Evolutionary conservation across 2,888 invertebrate genomes (phyloP), one percentile per base, ranked within the genome.

Genomic region (Oligia fasciuncula): DNA sequence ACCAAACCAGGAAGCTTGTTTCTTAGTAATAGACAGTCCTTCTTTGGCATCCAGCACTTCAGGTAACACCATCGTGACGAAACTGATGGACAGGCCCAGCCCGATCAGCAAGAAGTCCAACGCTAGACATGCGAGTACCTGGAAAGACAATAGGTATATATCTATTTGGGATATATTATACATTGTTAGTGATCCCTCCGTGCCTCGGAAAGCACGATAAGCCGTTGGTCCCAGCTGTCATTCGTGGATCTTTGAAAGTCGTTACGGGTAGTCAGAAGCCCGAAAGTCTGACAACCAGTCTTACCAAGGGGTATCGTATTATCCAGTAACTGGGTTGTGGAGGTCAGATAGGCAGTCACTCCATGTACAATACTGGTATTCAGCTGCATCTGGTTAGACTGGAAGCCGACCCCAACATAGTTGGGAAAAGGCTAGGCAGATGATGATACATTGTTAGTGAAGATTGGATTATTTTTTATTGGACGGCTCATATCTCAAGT

Each of bases 1-100:
- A 97, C 97, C 97, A 87, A 97, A 97, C 97, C 97, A 97, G 0
- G 97, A 97, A 0, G 97, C 97, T 86, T 97, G 95, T 66, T 94
- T 94, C 85, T 97, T 94, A 66, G 95, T 96, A 73, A 97, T 94
- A 51, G 96, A 95, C 1, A 97, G 90, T 0, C 96, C 97, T 65
- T 96, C 95, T 73, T 96, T 95, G 0, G 97, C 97, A 14, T 97
- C 95, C 63, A 97, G 91, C 1, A 97, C 95, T 4, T 97, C 97
- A 13, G 97, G 97, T 71, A 97, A 93, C 43, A 97, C 97, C 93
- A 97, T 97, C 0, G 97, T 97, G 11, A 97, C 97, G 90, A 97
- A 97, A 83, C 97, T 97, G 84, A 97, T 94, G 40, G 97, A 97
- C 96, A 97, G 95, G 23, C 97, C 97, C 63, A 97, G 93, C 46